Evolutionary conservation across 2,797 vertebrate genomes (phyloP), one percentile per base, ranked within the genome.

Genomic region (Peromyscus attwateri): DNA sequence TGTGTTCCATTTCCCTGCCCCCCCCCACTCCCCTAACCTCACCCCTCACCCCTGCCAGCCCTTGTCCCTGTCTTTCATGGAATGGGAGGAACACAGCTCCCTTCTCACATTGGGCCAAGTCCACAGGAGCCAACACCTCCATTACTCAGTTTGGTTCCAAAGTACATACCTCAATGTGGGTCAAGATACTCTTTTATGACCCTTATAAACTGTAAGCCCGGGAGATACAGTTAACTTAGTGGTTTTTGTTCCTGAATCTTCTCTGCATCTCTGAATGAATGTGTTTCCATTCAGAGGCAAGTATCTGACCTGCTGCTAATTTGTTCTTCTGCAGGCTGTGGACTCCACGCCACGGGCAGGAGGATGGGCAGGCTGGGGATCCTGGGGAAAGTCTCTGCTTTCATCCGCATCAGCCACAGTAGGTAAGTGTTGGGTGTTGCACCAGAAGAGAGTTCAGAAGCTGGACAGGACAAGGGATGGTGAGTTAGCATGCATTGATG

Each of bases 371-470:
- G 98, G 99, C 57, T 99, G 99, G 99, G 99, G 99, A 52, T 99
- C 99, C 57, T 99, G 99, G 99, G 99, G 99, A 71, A 99, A 99
- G 97, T 99, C 99, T 96, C 98, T 99, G 17, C 98, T 99, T 92
- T 99, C 99, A n/a, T 99, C 99, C 8, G 99, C 99, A 94, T 99
- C 99, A 95, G 99, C 99, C 97, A 99, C 99, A 94, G 98, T 99
- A 97, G 99, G 99, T 99, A 98, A 96, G 99, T 98, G 85, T 34
- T 40, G 2, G 27, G 27, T 21, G 25, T 68, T n/a, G 40, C 3
- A 14, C 49, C 71, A 75, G 77, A 87, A 89, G 66, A 21, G 81
- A 81, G 57, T 87, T 73, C 52, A 43, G n/a, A 76, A 70, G 66
- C 66, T 70, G 76, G 79, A 81, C 7, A n/a, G 64, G 84, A 34